phyloP scores from a whole-genome alignment of 1,140 invertebrate species.

The Cotesia glomerata region DNA sequence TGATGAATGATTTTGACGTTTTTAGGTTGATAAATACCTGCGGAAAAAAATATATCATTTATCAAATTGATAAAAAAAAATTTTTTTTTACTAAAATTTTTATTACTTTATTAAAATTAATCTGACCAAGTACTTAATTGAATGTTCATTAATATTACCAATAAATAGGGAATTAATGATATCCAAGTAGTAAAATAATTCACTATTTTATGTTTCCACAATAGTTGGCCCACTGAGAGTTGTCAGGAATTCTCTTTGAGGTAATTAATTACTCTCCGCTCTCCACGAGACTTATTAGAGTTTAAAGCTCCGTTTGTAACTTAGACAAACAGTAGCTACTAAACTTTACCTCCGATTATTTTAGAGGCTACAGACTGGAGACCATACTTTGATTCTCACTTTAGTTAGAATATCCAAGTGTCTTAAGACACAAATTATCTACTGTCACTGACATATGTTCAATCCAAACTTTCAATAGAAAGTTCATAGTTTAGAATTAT shows the following conservation, averaged over 20 bases:
- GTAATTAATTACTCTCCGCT: constrained; percentile 28
- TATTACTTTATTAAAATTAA: too few relatives aligned
- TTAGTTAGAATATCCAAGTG: background rate
- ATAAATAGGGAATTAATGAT: too few relatives aligned
- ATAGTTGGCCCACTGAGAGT: constrained; percentile 23
- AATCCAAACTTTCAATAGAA: background rate
- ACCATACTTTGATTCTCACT: constrained; percentile 1
- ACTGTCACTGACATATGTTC: constrained; percentile 5
- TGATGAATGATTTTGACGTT: constrained; percentile 11
- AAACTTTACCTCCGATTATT: background rate
- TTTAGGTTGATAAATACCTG: background rate
- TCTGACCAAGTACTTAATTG: too few relatives aligned
- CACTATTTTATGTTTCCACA: constrained; percentile 9
- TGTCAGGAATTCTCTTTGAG: constrained; percentile 6
- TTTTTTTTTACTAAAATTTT: background rate
- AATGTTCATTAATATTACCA: too few relatives aligned
- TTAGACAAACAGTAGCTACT: constrained; percentile 5
- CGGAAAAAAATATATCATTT: background rate
- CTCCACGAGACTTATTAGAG: constrained; percentile 15
- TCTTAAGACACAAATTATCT: background rate
- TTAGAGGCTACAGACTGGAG: background rate
- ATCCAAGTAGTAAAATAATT: background rate
- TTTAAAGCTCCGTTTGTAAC: constrained; percentile 29
- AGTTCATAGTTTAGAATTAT: background rate
- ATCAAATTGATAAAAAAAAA: background rate